Base-by-base conservation (phyloP, 2,888 invertebrate species). In the Trypoxylon attenuatum region DNA sequence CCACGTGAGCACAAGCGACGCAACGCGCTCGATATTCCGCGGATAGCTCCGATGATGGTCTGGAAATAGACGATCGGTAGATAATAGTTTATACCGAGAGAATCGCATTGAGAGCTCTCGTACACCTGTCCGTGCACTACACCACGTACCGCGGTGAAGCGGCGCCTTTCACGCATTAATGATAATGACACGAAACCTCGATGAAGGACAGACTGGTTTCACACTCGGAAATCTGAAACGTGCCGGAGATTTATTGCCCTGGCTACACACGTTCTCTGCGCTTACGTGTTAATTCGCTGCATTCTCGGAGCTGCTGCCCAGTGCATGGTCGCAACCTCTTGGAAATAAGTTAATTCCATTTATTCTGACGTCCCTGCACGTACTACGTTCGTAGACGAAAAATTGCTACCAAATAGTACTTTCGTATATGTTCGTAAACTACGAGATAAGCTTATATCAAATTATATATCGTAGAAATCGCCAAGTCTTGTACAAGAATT, bases 161-260 rank as follows among this genome's bases (percentile, higher is more conserved):
- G 33, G 13, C 33, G 33, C 76, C 76, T 74, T 75, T 72, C 76
- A 76, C 73, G 72, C 68, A 65, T 76, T 75, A 73, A 76, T 70
- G 75, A 76, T 75, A 76, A 75, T 73, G 71, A 75, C 68, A 63
- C 64, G 73, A 65, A 61, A 70, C 55, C 64, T 57, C 71, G 58
- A 65, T 65, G 75, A 75, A 75, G 75, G 76, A 76, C 76, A 68
- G 58, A 61, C 64, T 62, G 60, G 69, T 69, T 56, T 58, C 69
- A 60, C 46, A 72, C 76, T 38, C 59, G 69, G 73, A 75, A 74
- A 76, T 69, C 72, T 60, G 69, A 75, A 66, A 69, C 66, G 73
- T 66, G 53, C 68, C 45, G 52, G 59, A 66, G 76, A 76, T 72
- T 74, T 74, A 76, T 76, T 60, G 76, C 61, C 67, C 43, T 47